Evolutionary conservation across 2,113 vertebrate genomes (phyloP).

Genomic region (Mustela lutreola): DNA sequence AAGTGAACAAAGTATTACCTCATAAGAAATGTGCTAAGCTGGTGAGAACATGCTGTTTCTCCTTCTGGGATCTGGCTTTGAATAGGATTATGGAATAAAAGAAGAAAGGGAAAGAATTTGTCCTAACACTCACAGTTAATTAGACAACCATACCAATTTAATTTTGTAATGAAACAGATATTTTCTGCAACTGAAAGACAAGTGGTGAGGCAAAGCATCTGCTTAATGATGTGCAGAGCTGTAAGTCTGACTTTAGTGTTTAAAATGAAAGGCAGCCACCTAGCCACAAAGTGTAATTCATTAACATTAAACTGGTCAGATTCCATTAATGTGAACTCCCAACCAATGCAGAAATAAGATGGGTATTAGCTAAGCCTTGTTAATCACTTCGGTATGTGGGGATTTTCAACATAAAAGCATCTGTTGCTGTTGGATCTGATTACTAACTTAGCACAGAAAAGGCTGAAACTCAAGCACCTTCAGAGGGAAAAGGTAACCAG

Average conservation of each 20-base stretch:
- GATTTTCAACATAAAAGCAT: constrained; percentile 55
- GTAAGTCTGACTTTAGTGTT: constrained; percentile 32
- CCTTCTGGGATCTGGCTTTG: constrained; percentile 57
- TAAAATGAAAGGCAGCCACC: constrained; percentile 63
- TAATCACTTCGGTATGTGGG: constrained; percentile 33
- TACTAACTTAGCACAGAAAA: constrained; percentile 17
- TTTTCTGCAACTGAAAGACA: constrained; percentile 74
- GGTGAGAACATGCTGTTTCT: constrained; percentile 58
- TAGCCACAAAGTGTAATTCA: constrained; percentile 29
- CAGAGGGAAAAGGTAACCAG: background rate
- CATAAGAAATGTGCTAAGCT: constrained; percentile 59
- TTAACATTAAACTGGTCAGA: constrained; percentile 59
- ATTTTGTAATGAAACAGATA: constrained; percentile 63
- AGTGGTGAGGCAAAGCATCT: constrained; percentile 61
- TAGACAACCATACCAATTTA: constrained; percentile 69
- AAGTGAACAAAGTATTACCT: constrained; percentile 48
- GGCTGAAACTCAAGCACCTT: background rate
- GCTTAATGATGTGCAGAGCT: constrained; percentile 51
- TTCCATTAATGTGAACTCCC: constrained; percentile 67
- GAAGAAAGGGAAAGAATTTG: constrained; percentile 66
- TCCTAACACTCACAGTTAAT: constrained; percentile 69
- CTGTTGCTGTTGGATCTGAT: background rate
- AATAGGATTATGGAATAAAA: constrained; percentile 72
- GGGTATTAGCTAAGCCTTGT: constrained; percentile 56
- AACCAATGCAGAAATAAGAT: constrained; percentile 28